A percentile compares a stretch with the other conserved stretches of the same genome.
These are phyloP conservation scores for Omphaloscelis lunosa DNA, from an alignment of 2,888 invertebrate genomes.

Conservation along the genomic window DNA sequence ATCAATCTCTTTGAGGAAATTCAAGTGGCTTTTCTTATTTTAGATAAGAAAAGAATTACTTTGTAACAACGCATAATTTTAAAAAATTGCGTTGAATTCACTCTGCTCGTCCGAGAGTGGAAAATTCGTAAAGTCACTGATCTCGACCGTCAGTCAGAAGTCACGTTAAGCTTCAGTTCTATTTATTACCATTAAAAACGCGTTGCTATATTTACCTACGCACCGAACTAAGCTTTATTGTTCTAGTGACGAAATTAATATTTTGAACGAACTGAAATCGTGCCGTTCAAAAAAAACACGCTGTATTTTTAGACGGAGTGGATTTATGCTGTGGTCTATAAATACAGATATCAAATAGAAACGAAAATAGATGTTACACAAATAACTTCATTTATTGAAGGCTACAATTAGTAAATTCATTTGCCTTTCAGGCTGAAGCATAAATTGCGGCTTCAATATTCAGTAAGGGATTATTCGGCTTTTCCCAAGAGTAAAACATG, in stretches of 20 bases:
- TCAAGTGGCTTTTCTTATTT: neutral
- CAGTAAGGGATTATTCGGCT: conserved; percentile 9
- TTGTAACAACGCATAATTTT: conserved; percentile 5
- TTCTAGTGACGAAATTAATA: conserved; percentile 15
- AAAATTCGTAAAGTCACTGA: conserved; percentile 27
- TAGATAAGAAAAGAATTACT: neutral
- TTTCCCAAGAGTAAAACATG: neutral
- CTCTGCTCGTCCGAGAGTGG: neutral
- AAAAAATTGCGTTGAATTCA: conserved; percentile 14
- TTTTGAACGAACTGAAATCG: neutral
- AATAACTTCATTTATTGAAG: conserved; percentile 6
- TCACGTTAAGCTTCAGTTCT: conserved; percentile 41
- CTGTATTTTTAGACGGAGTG: conserved; percentile 22
- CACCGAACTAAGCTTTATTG: conserved; percentile 21
- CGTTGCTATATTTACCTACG: conserved; percentile 3
- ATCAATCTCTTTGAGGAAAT: neutral
- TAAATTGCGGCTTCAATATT: conserved; percentile 1
- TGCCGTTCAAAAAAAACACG: conserved; percentile 7
- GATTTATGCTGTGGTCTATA: conserved; percentile 19
- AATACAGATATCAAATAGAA: conserved; percentile 19
- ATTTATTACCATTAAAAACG: conserved; percentile 46
- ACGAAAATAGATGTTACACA: neutral
- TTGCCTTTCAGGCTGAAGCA: neutral
- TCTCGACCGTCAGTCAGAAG: conserved; percentile 34
- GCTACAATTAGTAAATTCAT: neutral